Evolutionary conservation across 2,888 invertebrate genomes (phyloP).

Genomic region (Tetramorium bicarinatum): DNA sequence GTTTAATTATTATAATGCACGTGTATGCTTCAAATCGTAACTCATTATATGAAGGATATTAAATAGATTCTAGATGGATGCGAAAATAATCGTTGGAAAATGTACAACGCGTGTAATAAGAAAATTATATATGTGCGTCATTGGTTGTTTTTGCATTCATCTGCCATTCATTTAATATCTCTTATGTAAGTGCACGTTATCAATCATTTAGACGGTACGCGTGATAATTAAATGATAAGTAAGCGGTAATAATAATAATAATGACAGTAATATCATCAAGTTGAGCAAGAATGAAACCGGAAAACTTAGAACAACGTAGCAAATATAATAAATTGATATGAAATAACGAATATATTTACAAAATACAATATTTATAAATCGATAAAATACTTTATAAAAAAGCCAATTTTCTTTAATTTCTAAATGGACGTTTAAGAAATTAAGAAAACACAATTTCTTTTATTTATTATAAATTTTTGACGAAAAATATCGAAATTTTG

Average conservation of each 20-base stretch:
- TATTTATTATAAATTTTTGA: background rate
- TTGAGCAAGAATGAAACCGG: background rate
- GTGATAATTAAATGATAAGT: slow-evolving; percentile 12
- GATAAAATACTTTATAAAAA: background rate
- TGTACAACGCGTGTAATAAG: background rate
- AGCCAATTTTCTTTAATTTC: background rate
- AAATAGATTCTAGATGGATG: slow-evolving; percentile 24
- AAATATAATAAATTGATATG: background rate
- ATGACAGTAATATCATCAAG: background rate
- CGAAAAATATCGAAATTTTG: background rate
- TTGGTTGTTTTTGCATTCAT: slow-evolving; percentile 65
- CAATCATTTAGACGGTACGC: slow-evolving; percentile 50
- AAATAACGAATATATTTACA: background rate
- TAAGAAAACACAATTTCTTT: background rate
- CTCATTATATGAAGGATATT: background rate
- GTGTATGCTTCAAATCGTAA: background rate
- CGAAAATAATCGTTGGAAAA: background rate
- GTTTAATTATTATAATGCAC: background rate
- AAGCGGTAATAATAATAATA: slow-evolving; percentile 1
- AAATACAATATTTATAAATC: slow-evolving; percentile 16
- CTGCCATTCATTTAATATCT: slow-evolving; percentile 66
- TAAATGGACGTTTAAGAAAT: background rate
- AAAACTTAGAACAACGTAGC: background rate
- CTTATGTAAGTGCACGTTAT: slow-evolving; percentile 72
- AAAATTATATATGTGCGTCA: slow-evolving; percentile 17